Base-by-base conservation (phyloP, 2,888 invertebrate species). In the Nezara viridula region DNA sequence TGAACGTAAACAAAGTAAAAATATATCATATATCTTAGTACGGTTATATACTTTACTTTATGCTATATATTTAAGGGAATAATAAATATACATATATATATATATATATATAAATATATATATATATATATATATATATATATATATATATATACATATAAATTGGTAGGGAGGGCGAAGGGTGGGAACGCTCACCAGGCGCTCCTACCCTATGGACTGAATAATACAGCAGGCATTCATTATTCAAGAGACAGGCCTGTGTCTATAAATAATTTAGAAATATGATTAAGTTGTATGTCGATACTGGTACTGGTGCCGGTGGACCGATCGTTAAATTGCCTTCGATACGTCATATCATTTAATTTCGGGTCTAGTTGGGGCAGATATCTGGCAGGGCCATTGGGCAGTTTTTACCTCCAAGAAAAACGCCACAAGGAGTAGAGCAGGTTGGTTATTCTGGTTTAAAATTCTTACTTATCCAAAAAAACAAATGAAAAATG, bases 281-380 rank as follows among this genome's bases (percentile, higher is more conserved):
- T 81, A 81, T 81, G 81, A 81, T 81, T 81, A 81, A 81, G 81
- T 81, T 81, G 81, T 81, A 81, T 81, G 81, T 81, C 81, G 81
- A 81, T 81, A 81, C 81, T 81, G 44, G 81, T 81, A n/a, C 44
- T 47, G 81, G 81, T 73, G 7, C 14, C 21, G 77, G 77, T 73
- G 37, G 21, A 6, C 6, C 44, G 44, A 44, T 81, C 81, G 81
- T 81, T 81, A 81, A 47, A 44, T n/a, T 47, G 44, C 81, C 44
- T 81, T 81, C 81, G 44, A 47, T 47, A 47, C 44, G 44, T 81
- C 44, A 47, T 81, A 44, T 24, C 81, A 24, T 81, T 81, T 44
- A 81, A 81, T 81, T 40, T 81, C 44, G 4, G 1, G 32, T 19
- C 66, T n/a, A n/a, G 55, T 55, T 55, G 24, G 55, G 55, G 24